These are phyloP conservation scores for Cynaeus angustus DNA, from an alignment of 2,888 invertebrate genomes.

Conservation along the genomic window DNA sequence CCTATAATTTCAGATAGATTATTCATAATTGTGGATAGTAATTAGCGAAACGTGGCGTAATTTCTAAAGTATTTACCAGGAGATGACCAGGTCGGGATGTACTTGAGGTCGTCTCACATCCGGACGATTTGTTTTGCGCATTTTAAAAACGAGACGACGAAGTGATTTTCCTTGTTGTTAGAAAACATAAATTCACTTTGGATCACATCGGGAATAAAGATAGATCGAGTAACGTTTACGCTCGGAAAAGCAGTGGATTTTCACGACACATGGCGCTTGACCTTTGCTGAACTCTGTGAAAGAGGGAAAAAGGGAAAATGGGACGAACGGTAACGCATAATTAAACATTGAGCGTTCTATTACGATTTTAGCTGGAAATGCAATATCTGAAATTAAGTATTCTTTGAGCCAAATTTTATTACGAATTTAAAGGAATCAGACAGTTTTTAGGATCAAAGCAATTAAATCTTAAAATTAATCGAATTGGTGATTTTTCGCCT, in stretches of 20 bases:
- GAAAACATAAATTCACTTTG: slow-evolving; percentile 14
- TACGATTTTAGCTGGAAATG: slow-evolving; percentile 17
- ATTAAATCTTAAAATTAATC: slow-evolving; percentile 12
- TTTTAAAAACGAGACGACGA: not conserved
- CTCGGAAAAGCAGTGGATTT: slow-evolving; percentile 9
- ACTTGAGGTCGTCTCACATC: slow-evolving; percentile 43
- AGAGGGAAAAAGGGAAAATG: slow-evolving; percentile 25
- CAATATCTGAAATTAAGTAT: slow-evolving; percentile 28
- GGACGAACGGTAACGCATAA: slow-evolving; percentile 25
- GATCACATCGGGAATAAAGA: slow-evolving; percentile 12
- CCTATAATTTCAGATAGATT: slow-evolving; percentile 53
- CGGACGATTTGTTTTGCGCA: slow-evolving; percentile 23
- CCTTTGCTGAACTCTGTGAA: slow-evolving; percentile 23
- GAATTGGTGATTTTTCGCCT: not conserved
- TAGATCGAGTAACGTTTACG: not conserved
- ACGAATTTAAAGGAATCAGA: slow-evolving; percentile 13
- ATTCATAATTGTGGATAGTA: slow-evolving; percentile 54
- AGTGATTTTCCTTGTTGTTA: not conserved
- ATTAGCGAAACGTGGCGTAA: slow-evolving; percentile 52
- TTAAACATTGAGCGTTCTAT: slow-evolving; percentile 23
- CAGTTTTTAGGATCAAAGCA: not conserved
- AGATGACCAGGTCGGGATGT: slow-evolving; percentile 34
- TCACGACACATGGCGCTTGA: slow-evolving; percentile 30
- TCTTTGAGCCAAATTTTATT: slow-evolving; percentile 2
- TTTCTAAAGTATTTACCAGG: slow-evolving; percentile 42